phyloP scores from a whole-genome alignment of 2,888 invertebrate species.

The Scaptomyza polygonia region DNA sequence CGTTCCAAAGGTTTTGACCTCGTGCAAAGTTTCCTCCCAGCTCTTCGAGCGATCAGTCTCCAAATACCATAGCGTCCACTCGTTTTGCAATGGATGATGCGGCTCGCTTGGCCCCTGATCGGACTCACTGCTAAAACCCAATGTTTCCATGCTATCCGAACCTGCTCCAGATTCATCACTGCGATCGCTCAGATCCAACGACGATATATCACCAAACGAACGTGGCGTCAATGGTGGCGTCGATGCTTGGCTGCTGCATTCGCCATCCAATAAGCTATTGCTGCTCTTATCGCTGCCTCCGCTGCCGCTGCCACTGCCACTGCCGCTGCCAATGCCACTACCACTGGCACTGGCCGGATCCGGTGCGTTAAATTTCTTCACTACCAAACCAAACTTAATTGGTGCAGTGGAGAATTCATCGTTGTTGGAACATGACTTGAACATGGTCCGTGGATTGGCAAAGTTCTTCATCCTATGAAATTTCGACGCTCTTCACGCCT shows the following conservation, averaged over 20 bases:
- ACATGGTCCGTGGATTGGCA: conserved; percentile 64
- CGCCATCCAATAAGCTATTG: conserved; percentile 23
- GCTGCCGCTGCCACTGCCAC: too few species aligned
- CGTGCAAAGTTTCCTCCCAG: conserved; percentile 96
- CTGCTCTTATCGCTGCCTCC: conserved; percentile 32
- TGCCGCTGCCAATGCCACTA: too few species aligned
- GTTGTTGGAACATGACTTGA: conserved; percentile 52
- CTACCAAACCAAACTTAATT: conserved; percentile 14
- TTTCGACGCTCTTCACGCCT: conserved; percentile 35
- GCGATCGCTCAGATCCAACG: not conserved
- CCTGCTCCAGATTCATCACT: conserved; percentile 9
- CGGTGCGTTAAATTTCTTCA: not conserved
- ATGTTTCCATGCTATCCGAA: not conserved
- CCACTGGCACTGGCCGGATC: conserved; percentile 2
- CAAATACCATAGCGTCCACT: conserved; percentile 98
- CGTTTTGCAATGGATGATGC: conserved; percentile 96
- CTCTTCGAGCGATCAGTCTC: conserved; percentile 92
- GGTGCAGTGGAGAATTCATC: conserved; percentile 50
- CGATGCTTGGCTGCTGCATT: conserved; percentile 12
- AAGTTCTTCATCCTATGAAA: conserved; percentile 62
- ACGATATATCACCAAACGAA: conserved; percentile 12
- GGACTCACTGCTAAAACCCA: conserved; percentile 7
- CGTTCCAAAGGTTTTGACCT: conserved; percentile 95
- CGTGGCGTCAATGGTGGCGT: conserved; percentile 25
- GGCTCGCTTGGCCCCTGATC: conserved; percentile 85